A percentile compares a stretch with the other conserved stretches of the same genome.
phyloP scores from a whole-genome alignment of 2,888 invertebrate genomes.

The Hylaea fasciaria region DNA sequence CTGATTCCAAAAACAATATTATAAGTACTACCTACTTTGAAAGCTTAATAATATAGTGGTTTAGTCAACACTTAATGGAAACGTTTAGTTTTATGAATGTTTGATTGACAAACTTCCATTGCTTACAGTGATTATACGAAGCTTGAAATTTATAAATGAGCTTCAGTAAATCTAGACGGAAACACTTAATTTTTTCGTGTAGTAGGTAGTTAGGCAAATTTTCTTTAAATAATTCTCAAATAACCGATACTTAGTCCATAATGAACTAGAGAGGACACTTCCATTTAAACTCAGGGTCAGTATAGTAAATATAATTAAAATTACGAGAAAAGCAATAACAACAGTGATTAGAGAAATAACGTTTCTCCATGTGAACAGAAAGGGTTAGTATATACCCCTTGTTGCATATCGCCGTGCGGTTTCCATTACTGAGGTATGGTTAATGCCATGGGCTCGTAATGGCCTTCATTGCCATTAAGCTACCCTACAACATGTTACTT shows the following conservation, averaged over 20 bases:
- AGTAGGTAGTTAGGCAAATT: too few relatives aligned
- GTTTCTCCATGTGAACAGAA: slow-evolving; percentile 45
- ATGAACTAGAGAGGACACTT: too few relatives aligned
- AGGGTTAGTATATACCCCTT: slow-evolving; percentile 56
- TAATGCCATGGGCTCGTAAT: slow-evolving; percentile 74
- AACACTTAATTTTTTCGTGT: too few relatives aligned
- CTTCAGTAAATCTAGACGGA: too few relatives aligned
- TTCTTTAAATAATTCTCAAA: too few relatives aligned
- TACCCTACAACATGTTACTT: slow-evolving; percentile 69
- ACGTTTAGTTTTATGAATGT: too few relatives aligned
- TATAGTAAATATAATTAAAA: slow-evolving; percentile 8
- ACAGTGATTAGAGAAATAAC: slow-evolving; percentile 34
- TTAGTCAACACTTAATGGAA: too few relatives aligned
- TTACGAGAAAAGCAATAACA: slow-evolving; percentile 18
- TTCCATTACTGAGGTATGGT: slow-evolving; percentile 75
- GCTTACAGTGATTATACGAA: background rate
- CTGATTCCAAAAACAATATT: too few relatives aligned
- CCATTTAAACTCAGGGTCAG: too few relatives aligned
- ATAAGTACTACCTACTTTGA: too few relatives aligned
- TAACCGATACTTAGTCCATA: too few relatives aligned
- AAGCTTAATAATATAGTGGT: too few relatives aligned
- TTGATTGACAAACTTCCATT: background rate
- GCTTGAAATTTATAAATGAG: background rate
- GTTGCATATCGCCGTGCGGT: slow-evolving; percentile 71
- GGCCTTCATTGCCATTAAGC: slow-evolving; percentile 73